These are phyloP conservation scores for Saxidomus purpurata DNA, from an alignment of 1,140 invertebrate species.

Conservation along the genomic window DNA sequence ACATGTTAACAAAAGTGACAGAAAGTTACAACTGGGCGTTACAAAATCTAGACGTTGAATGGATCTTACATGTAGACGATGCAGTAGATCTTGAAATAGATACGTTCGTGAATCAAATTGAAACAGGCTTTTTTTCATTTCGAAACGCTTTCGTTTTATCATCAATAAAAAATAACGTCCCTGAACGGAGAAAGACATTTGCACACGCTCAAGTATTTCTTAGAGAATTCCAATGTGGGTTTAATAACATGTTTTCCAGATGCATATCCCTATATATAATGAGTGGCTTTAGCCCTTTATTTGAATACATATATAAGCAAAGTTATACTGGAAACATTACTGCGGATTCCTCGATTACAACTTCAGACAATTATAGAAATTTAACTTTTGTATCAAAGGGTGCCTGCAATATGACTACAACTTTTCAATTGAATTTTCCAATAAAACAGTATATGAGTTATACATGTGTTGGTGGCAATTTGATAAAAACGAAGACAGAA, in stretches of 20 bases:
- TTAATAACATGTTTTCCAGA: neutral
- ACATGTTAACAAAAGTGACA: neutral
- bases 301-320: neutral
- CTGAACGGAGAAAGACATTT: neutral
- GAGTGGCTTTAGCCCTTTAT: neutral
- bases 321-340: neutral
- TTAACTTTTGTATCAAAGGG: neutral
- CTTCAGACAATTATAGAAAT: neutral
- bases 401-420: too few relatives aligned
- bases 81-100: neutral
- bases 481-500: neutral
- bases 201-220: neutral
- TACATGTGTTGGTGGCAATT: too few relatives aligned
- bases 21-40: neutral
- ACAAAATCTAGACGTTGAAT: neutral
- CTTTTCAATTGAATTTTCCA: neutral
- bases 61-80: neutral
- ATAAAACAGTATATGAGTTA: neutral
- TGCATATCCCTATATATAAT: neutral
- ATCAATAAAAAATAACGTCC: neutral
- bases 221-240: neutral
- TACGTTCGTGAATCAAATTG: neutral
- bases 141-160: neutral
- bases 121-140: neutral
- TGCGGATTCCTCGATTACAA: neutral